Conservation (phyloP, 2,888 invertebrate genomes). For the Catocala sponsa region DNA sequence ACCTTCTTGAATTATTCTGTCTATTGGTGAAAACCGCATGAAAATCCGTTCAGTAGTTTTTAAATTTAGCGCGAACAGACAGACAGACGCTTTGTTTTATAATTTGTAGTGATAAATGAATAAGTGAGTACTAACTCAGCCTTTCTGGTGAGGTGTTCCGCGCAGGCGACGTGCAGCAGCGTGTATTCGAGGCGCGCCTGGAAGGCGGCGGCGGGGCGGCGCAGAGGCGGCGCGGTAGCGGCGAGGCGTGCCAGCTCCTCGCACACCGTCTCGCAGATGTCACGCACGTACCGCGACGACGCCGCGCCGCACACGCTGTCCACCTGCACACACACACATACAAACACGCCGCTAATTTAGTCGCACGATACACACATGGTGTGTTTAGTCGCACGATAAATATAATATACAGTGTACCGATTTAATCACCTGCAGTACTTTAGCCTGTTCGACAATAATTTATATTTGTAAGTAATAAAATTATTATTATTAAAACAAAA, state of each 20-base stretch:
- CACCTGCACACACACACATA: slow-evolving; percentile 82
- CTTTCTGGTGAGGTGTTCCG: slow-evolving; percentile 75
- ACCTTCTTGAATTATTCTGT: too few relatives aligned
- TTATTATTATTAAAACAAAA: too few relatives aligned
- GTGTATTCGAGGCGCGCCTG: slow-evolving; percentile 92
- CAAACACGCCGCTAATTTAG: not conserved
- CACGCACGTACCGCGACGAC: slow-evolving; percentile 92
- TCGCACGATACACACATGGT: slow-evolving; percentile 69
- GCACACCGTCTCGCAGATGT: slow-evolving; percentile 96
- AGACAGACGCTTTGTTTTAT: too few relatives aligned
- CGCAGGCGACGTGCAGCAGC: slow-evolving; percentile 71
- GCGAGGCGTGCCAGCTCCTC: slow-evolving; percentile 97
- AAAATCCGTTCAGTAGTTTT: too few relatives aligned
- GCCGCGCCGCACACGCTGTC: slow-evolving; percentile 90
- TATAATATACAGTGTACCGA: too few relatives aligned
- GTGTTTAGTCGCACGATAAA: too few relatives aligned
- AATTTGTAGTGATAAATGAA: not conserved
- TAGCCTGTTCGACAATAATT: too few relatives aligned
- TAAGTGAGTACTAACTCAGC: slow-evolving; percentile 69
- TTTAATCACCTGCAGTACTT: too few relatives aligned
- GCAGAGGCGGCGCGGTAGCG: slow-evolving; percentile 74
- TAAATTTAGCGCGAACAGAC: too few relatives aligned
- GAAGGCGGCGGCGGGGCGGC: slow-evolving; percentile 90
- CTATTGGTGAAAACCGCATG: too few relatives aligned
- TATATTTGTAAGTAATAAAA: too few relatives aligned